These are phyloP conservation scores for Dendrophyllia cribrosa DNA, from an alignment of 64 coral and sea anemone species.

Conservation along the genomic window DNA sequence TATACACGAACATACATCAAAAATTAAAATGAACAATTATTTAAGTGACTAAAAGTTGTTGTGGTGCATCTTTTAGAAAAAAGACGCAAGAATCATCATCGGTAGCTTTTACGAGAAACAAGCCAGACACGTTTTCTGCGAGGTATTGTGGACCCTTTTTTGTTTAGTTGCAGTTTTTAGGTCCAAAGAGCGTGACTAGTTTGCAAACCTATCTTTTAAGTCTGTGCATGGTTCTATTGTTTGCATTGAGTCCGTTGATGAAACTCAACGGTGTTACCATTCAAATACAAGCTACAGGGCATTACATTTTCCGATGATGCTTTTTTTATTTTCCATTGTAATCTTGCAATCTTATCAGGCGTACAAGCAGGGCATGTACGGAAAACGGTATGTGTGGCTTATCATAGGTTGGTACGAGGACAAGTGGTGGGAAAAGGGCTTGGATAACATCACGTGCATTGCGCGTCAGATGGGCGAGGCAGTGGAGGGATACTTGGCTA, in stretches of 20 bases:
- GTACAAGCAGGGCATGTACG: slow-evolving; percentile 81
- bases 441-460: slow-evolving; percentile 36
- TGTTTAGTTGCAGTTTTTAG: neutral
- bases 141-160: slow-evolving; percentile 36
- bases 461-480: slow-evolving; percentile 40
- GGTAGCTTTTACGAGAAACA: slow-evolving; percentile 74
- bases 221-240: too few species aligned
- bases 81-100: slow-evolving; percentile 81
- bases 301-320: too few species aligned
- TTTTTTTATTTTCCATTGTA: too few species aligned
- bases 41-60: neutral
- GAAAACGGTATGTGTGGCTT: slow-evolving; percentile 71
- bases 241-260: too few species aligned
- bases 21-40: too few species aligned
- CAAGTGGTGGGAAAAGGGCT: slow-evolving; percentile 61
- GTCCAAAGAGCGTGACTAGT: too few species aligned
- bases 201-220: too few species aligned
- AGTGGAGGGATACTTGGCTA: slow-evolving; percentile 37
- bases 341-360: slow-evolving; percentile 19
- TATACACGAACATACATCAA: too few species aligned
- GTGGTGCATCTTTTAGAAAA: slow-evolving; percentile 23
- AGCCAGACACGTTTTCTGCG: slow-evolving; percentile 76
- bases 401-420: slow-evolving; percentile 88
- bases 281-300: too few species aligned
- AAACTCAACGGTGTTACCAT: too few species aligned